Conservation (phyloP, 2,113 vertebrate species). For the Alosa alosa region DNA sequence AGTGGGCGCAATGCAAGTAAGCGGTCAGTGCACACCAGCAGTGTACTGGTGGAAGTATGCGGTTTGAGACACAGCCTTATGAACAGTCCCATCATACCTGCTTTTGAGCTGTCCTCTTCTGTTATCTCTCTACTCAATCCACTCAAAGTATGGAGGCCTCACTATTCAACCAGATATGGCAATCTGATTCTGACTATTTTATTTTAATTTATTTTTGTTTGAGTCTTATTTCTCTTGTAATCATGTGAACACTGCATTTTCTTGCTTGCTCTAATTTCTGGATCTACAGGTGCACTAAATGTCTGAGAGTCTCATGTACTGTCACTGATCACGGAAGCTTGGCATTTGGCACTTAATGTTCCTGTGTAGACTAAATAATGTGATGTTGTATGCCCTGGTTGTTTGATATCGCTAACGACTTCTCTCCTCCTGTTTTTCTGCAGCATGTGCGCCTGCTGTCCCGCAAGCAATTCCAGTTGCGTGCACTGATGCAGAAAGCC, state of each 20-base stretch:
- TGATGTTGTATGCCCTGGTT: neutral
- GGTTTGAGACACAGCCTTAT: too few species aligned
- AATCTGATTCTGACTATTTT: too few species aligned
- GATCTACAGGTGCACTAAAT: neutral
- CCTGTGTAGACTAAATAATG: neutral
- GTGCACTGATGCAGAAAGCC: conserved; percentile 98
- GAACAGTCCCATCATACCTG: neutral
- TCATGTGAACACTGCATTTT: neutral
- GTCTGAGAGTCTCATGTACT: neutral
- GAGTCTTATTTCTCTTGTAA: neutral
- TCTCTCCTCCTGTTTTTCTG: conserved; percentile 23
- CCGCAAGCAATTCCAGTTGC: conserved; percentile 98
- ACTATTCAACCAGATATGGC: neutral
- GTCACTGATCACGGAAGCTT: neutral
- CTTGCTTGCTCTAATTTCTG: neutral
- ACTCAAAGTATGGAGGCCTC: neutral
- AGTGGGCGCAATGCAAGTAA: too few species aligned
- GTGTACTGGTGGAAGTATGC: too few species aligned
- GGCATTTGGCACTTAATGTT: neutral
- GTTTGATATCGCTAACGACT: neutral
- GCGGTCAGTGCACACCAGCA: too few species aligned
- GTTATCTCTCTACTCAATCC: neutral
- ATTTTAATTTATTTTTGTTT: neutral
- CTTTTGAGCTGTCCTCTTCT: neutral
- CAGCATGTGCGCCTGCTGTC: conserved; percentile 96